Evolutionary conservation across 2,797 vertebrate species (phyloP).

Genomic region (Emys orbicularis): DNA sequence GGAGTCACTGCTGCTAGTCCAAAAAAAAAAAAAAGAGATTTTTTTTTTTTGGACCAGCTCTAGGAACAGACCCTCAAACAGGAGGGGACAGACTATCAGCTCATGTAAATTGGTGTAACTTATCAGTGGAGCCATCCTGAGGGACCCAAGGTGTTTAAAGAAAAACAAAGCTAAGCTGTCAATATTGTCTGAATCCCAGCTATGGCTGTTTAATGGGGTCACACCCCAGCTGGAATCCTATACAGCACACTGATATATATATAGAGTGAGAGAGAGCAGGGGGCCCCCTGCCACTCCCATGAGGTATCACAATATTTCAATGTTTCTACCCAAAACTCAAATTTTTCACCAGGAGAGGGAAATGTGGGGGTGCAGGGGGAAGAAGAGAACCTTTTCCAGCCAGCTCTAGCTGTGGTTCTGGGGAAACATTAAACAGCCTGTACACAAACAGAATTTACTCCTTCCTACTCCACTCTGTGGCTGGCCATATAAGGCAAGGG

Average conservation of each 20-base stretch:
- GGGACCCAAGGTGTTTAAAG: background rate
- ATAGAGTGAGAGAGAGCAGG: too few species aligned
- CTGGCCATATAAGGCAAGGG: background rate
- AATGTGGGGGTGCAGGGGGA: too few species aligned
- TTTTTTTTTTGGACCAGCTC: background rate
- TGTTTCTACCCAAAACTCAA: background rate
- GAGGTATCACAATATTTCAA: background rate
- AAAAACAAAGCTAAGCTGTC: background rate
- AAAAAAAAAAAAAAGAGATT: background rate
- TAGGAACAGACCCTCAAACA: background rate
- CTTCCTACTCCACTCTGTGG: background rate
- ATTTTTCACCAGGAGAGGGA: background rate
- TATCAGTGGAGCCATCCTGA: fast-evolving
- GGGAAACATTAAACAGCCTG: background rate
- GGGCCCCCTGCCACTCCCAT: fast-evolving
- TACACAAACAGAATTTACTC: background rate
- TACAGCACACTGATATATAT: fast-evolving
- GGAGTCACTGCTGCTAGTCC: background rate
- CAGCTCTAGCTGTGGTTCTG: background rate
- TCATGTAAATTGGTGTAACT: background rate
- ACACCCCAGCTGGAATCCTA: background rate
- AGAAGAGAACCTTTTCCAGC: background rate
- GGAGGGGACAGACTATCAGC: background rate
- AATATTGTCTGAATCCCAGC: background rate
- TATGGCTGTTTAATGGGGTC: background rate